These are phyloP conservation scores for Sebastes oblongus DNA, from an alignment of 2,797 vertebrate species.

Conservation along the genomic window DNA sequence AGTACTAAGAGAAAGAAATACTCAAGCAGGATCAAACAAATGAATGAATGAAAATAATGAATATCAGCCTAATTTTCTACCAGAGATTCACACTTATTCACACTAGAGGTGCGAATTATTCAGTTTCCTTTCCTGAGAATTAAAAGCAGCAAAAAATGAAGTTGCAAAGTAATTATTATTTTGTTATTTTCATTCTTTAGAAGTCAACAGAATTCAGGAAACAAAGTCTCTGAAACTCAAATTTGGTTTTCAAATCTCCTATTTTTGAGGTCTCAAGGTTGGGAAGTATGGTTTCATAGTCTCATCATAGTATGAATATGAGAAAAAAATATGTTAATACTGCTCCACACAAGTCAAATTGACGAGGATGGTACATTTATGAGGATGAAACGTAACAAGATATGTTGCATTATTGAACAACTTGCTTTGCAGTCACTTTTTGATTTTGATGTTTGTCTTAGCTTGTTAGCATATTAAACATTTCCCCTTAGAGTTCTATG, in stretches of 20 bases:
- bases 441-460: constrained; percentile 24
- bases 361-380: constrained; percentile 15
- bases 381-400: constrained; percentile 42
- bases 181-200: no score
- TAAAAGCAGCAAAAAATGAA: no score
- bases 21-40: not conserved
- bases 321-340: constrained; percentile 17
- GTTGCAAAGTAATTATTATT: no score
- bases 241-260: no score
- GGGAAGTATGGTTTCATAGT: not conserved
- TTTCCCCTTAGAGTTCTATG: constrained; percentile 14
- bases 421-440: constrained; percentile 35
- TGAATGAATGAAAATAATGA: no score
- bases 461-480: constrained; percentile 31
- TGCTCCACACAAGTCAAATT: constrained; percentile 14
- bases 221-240: not conserved
- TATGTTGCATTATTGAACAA: constrained; percentile 44
- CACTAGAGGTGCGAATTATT: no score
- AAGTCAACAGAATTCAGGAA: no score
- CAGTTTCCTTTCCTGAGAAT: no score
- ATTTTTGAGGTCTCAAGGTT: no score
- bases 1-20: no score
- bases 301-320: constrained; percentile 15
- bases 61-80: no score
- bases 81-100: no score